Percentiles rank a stretch among this genome's conserved stretches.
Evolutionary conservation across 2,113 vertebrate genomes (phyloP).

Genomic region (Heterocephalus glaber): DNA sequence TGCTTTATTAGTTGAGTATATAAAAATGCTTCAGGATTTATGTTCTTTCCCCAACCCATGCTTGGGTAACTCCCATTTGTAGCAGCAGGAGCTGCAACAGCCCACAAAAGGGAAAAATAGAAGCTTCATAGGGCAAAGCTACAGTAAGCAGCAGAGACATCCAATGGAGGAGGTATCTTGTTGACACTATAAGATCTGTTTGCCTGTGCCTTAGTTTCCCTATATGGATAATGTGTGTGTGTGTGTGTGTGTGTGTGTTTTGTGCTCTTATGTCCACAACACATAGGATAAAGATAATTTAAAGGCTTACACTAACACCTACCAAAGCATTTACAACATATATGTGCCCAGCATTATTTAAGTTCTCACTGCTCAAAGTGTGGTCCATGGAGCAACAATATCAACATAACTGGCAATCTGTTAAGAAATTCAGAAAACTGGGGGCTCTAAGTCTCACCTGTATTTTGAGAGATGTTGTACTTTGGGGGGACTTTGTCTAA

Average conservation of each 20-base stretch:
- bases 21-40: slow-evolving; percentile 43
- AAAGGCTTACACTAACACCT: neutral
- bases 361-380: neutral
- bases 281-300: neutral
- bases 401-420: neutral
- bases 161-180: neutral
- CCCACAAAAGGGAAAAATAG: neutral
- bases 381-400: neutral
- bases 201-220: neutral
- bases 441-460: neutral
- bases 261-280: neutral
- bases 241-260: no score
- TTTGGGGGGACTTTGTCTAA: neutral
- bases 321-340: neutral
- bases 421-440: neutral
- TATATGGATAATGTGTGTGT: neutral
- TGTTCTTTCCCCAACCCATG: neutral
- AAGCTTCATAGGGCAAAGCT: neutral
- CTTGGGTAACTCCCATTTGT: slow-evolving; percentile 51
- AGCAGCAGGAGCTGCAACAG: neutral
- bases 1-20: slow-evolving; percentile 51
- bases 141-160: neutral
- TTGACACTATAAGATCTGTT: neutral
- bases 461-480: neutral
- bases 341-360: neutral